Base-by-base conservation (phyloP, 2,888 invertebrate genomes). In the Leucoptera coffeella region DNA sequence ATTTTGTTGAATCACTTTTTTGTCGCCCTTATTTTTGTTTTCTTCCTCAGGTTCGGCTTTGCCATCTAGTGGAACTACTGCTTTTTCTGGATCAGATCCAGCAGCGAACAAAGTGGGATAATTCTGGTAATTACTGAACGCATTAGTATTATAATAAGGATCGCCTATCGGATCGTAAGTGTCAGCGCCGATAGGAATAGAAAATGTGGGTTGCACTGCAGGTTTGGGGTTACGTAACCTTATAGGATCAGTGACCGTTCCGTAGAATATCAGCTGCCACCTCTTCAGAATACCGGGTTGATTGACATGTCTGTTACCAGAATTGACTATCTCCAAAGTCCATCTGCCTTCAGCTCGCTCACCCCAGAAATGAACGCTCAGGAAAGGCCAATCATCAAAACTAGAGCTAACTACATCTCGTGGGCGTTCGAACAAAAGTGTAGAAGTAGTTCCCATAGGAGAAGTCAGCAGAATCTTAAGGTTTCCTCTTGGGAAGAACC, bases 311-410 rank as follows among this genome's bases (percentile, higher is more conserved):
- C 89, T 74, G 36, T 82, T 84, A 4, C 89, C 88, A 4, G 73
- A 75, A 37, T 79, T 79, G 12, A 78, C 77, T 28, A 89, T 82
- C 52, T 89, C 83, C 29, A 92, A 55, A 2, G 82, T 86, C 92
- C 92, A 92, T 34, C 85, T 75, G 9, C 92, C 91, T 47, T 88
- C 85, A 22, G 87, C 85, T 39, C 84, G 88, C 55, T 90, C 91
- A 10, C 97, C 97, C 97, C 97, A 99, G 59, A 89, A 96, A 50
- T 99, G 97, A 6, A 97, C 96, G 41, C 94, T 93, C 38, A 99
- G 76, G 75, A 99, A 97, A 9, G 97, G 96, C 99, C 99, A 99
- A 49, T 95, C 92, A 52, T 94, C 92, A 56, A 99, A 97, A 47
- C 92, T 92, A 14, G 91, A 89, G 48, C 86, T 88, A 27, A 88